Evolutionary conservation across 2,888 invertebrate genomes (phyloP).

Genomic region (Polia nebulosa): DNA sequence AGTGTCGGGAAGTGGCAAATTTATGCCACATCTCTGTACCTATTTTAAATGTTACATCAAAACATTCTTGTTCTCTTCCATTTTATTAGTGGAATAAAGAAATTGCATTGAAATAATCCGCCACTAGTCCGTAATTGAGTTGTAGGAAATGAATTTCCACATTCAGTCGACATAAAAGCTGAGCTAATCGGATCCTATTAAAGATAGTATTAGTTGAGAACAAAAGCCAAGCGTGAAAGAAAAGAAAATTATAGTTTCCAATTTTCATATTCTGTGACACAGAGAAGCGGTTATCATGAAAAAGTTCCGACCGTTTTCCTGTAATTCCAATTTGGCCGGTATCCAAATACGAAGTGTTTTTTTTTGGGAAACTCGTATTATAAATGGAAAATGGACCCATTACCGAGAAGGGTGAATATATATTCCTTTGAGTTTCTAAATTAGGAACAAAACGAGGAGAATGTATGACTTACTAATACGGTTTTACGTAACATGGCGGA

Average conservation of each 20-base stretch:
- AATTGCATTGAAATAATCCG: slow-evolving; percentile 20
- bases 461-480: slow-evolving; percentile 5
- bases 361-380: slow-evolving; percentile 51
- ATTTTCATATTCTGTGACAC: slow-evolving; percentile 52
- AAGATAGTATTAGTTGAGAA: no score
- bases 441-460: slow-evolving; percentile 28
- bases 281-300: slow-evolving; percentile 54
- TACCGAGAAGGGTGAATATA: slow-evolving; percentile 33
- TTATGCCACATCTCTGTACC: not conserved
- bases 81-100: slow-evolving; percentile 8
- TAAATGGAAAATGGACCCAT: slow-evolving; percentile 56
- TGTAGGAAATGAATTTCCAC: slow-evolving; percentile 36
- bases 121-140: slow-evolving; percentile 17
- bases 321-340: slow-evolving; percentile 69
- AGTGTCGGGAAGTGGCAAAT: slow-evolving; percentile 19
- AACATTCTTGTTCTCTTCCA: not conserved
- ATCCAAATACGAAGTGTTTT: slow-evolving; percentile 59
- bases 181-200: slow-evolving; percentile 36
- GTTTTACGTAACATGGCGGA: slow-evolving; percentile 44
- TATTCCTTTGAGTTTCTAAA: slow-evolving; percentile 40
- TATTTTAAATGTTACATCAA: not conserved
- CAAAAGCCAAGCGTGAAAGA: slow-evolving; percentile 4
- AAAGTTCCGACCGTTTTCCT: slow-evolving; percentile 58
- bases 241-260: slow-evolving; percentile 48
- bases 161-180: slow-evolving; percentile 22